Evolutionary conservation across 2,113 vertebrate species (phyloP).

Genomic region (Ictalurus furcatus): DNA sequence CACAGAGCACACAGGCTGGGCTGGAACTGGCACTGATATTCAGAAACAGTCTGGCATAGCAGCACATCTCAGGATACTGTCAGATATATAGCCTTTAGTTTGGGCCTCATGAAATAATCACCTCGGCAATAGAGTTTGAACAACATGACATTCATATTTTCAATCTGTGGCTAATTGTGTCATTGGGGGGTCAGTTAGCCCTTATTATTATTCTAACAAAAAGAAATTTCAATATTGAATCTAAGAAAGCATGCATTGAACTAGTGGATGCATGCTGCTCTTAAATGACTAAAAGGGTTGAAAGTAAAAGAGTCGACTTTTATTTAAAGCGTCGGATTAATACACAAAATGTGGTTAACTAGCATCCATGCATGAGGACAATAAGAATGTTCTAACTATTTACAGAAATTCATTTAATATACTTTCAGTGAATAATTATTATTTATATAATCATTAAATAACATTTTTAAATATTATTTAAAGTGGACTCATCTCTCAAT

Average conservation of each 20-base stretch:
- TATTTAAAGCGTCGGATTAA: background rate
- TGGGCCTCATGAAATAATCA: background rate
- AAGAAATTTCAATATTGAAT: background rate
- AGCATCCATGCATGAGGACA: background rate
- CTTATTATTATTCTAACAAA: background rate
- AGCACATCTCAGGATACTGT: background rate
- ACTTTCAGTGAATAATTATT: background rate
- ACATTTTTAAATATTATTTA: too few species aligned
- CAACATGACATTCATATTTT: background rate
- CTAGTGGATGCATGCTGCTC: background rate
- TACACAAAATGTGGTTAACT: background rate
- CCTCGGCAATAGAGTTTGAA: background rate
- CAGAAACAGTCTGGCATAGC: slow-evolving; percentile 1
- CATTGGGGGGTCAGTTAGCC: background rate
- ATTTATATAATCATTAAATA: too few species aligned
- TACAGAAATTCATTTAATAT: background rate
- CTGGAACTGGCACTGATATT: slow-evolving; percentile 20
- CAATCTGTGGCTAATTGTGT: background rate
- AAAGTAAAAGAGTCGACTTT: background rate
- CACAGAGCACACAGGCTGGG: slow-evolving; percentile 25
- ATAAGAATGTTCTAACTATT: background rate
- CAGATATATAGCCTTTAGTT: background rate
- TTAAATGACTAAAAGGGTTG: background rate
- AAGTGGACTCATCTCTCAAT: background rate
- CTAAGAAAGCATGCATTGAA: background rate